phyloP scores from a whole-genome alignment of 2,113 vertebrate genomes.

The Hucho hucho region DNA sequence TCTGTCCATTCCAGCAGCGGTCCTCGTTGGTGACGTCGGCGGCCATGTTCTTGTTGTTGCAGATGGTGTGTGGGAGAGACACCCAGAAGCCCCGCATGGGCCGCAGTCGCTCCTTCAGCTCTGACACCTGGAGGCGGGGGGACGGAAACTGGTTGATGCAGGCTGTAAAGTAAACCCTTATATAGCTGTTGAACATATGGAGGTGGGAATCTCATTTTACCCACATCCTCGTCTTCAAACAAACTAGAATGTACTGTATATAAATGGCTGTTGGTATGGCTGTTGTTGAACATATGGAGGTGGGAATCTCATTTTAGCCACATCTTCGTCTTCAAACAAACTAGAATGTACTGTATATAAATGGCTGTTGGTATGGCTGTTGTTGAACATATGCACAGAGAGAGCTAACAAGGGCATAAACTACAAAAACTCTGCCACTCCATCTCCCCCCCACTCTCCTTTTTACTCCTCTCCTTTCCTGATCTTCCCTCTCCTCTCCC shows the following conservation, averaged over 20 bases:
- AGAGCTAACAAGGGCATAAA: too few relatives aligned
- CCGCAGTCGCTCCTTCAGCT: slow-evolving; percentile 80
- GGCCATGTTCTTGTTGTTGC: slow-evolving; percentile 79
- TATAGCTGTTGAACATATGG: slow-evolving; percentile 26
- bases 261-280: too few relatives aligned
- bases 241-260: background rate
- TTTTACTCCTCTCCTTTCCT: background rate
- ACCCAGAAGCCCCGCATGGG: slow-evolving; percentile 86
- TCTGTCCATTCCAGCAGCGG: slow-evolving; percentile 86
- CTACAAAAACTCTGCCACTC: too few relatives aligned
- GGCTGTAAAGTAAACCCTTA: slow-evolving; percentile 39
- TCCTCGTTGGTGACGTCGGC: slow-evolving; percentile 81
- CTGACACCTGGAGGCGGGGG: slow-evolving; percentile 75
- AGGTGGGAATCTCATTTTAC: background rate
- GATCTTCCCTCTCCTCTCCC: slow-evolving; percentile 29
- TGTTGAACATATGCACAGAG: too few relatives aligned
- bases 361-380: too few relatives aligned
- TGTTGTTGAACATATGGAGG: background rate
- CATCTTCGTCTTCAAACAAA: background rate
- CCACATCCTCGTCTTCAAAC: background rate
- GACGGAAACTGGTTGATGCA: slow-evolving; percentile 39
- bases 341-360: background rate
- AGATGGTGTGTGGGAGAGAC: slow-evolving; percentile 82
- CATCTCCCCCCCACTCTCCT: background rate
- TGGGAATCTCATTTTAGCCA: background rate